Evolutionary conservation across 2,888 invertebrate genomes (phyloP).

Genomic region (Mongoloraphidia duomilia): DNA sequence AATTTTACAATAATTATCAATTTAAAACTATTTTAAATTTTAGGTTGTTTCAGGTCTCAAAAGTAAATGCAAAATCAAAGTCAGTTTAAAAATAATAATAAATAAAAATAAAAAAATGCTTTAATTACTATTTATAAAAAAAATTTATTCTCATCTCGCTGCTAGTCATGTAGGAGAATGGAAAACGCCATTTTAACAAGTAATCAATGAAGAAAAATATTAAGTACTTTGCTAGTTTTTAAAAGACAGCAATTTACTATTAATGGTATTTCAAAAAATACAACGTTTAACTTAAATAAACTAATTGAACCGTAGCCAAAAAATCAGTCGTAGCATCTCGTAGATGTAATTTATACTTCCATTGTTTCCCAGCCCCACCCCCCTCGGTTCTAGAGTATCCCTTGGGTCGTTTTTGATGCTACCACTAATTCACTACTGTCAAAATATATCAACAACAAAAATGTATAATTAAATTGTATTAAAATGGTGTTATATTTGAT

Average conservation of each 20-base stretch:
- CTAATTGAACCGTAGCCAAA: slow-evolving; percentile 5
- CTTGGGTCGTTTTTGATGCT: background rate
- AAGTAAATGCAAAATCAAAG: background rate
- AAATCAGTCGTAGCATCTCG: slow-evolving; percentile 5
- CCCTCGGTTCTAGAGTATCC: slow-evolving; percentile 3
- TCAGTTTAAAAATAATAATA: background rate
- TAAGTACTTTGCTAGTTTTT: slow-evolving; percentile 2
- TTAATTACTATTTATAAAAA: slow-evolving; percentile 12
- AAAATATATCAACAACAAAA: background rate
- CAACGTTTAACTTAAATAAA: slow-evolving; percentile 4
- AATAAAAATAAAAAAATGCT: slow-evolving; percentile 9
- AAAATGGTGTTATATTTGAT: background rate
- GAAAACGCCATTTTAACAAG: slow-evolving; percentile 12
- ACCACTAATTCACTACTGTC: background rate
- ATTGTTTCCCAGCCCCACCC: slow-evolving; percentile 6
- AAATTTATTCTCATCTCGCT: slow-evolving; percentile 13
- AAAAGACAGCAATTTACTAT: slow-evolving; percentile 2
- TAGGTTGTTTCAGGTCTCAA: slow-evolving; percentile 3
- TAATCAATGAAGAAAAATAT: background rate
- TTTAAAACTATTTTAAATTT: background rate
- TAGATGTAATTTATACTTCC: slow-evolving; percentile 6
- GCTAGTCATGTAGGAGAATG: slow-evolving; percentile 13
- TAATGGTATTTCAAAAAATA: slow-evolving; percentile 2
- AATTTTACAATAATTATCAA: slow-evolving; percentile 2
- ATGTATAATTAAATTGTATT: background rate